phyloP scores from a whole-genome alignment of 2,888 invertebrate species.

The Volucella inanis region DNA sequence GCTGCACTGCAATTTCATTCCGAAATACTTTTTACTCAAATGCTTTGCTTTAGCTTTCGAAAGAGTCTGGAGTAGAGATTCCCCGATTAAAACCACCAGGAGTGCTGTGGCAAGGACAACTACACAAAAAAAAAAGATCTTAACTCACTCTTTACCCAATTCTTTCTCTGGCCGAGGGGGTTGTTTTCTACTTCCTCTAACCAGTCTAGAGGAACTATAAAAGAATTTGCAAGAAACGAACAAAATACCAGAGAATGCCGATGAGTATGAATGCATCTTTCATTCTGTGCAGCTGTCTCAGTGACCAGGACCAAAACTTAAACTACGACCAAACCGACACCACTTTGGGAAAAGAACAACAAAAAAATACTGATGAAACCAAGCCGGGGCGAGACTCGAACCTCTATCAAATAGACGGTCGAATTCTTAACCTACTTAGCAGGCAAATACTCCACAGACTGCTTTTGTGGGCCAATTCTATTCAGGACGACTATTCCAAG shows the following conservation, averaged over 20 bases:
- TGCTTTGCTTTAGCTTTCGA: conserved; percentile 32
- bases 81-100: conserved; percentile 65
- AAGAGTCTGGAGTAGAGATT: conserved; percentile 50
- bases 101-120: conserved; percentile 10
- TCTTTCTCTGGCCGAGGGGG: not conserved
- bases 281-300: conserved; percentile 40
- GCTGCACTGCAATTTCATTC: conserved; percentile 61
- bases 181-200: conserved; percentile 4
- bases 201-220: not conserved
- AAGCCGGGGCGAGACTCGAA: conserved; percentile 1
- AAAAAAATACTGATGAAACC: conserved; percentile 34
- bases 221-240: conserved; percentile 30
- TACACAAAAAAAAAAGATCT: conserved; percentile 9
- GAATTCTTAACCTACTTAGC: conserved; percentile 62
- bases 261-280: conserved; percentile 44
- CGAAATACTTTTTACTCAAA: conserved; percentile 38
- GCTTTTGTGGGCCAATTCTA: conserved; percentile 19
- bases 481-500: conserved; percentile 45
- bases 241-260: conserved; percentile 45
- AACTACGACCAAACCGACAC: conserved; percentile 8
- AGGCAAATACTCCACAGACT: conserved; percentile 38
- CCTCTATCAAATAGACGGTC: conserved; percentile 39
- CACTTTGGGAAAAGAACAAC: conserved; percentile 7
- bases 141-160: conserved; percentile 17
- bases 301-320: not conserved